Evolutionary conservation across 2,113 vertebrate species (phyloP), one percentile per base, ranked within the genome.

Genomic region (Perca flavescens): DNA sequence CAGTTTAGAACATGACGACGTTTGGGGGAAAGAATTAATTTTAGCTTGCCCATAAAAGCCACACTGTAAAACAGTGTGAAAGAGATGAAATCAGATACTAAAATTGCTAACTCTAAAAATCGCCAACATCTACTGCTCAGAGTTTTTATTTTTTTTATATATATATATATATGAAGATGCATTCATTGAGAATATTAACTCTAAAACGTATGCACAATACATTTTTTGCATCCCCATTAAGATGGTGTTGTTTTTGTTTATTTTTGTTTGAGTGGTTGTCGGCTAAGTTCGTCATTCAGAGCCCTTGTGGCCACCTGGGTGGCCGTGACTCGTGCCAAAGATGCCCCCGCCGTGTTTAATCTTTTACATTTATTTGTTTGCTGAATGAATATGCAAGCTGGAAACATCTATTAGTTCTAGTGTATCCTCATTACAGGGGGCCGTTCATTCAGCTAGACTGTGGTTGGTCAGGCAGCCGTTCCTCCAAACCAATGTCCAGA

Each of bases 301-400:
- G 86, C 78, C 70, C 80, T 56, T 74, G 75, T 22, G 86, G 89
- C 89, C 65, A 82, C 73, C 73, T 94, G 93, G 94, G 94, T 95
- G 95, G 95, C 84, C 94, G 3, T 2, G 21, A 74, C 54, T 28
- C 6, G 21, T 46, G 91, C 92, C 94, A 95, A 93, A 78, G 90
- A 92, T 93, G 91, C 89, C 85, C 83, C 85, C n/a, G 47, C 67
- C 52, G 43, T 94, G 91, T 95, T 94, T 94, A 93, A 92, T 94
- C 91, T 87, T 67, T 57, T 69, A 86, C 80, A 86, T 93, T 91
- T 95, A 93, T 94, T 95, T 94, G 91, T 95, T 94, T 95, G 91
- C 84, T 77, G 91, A 88, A 92, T 90, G 88, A 94, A 94, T 94
- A 94, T 93, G 93, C 91, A 91, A 75, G 80, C 86, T 93, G 90